Evolutionary conservation across 2,797 vertebrate species (phyloP).

Genomic region (Parambassis ranga): DNA sequence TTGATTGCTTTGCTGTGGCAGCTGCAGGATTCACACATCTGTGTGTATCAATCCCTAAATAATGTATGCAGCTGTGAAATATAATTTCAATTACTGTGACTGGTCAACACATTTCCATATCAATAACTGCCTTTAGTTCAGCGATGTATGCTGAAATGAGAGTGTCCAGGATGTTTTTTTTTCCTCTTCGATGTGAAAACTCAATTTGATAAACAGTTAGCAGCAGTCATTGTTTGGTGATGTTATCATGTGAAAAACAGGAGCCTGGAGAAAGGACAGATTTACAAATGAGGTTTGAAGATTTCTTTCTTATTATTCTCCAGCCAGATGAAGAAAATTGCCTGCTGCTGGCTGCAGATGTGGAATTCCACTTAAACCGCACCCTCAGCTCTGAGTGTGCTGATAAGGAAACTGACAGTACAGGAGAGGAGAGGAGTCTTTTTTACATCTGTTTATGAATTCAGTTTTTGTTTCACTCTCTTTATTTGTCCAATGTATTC

Average conservation of each 20-base stretch:
- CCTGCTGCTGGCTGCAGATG: constrained; percentile 44
- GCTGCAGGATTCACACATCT: constrained; percentile 20
- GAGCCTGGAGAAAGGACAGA: constrained; percentile 30
- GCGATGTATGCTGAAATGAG: constrained; percentile 34
- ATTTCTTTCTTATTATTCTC: constrained; percentile 46
- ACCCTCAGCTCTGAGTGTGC: constrained; percentile 34
- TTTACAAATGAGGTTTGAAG: constrained; percentile 56
- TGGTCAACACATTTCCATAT: constrained; percentile 55
- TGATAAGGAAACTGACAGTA: constrained; percentile 45
- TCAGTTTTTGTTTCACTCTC: constrained; percentile 10
- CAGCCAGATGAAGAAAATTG: constrained; percentile 39
- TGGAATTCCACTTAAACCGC: constrained; percentile 48
- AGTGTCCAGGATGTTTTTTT: constrained; percentile 28
- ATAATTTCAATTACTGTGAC: constrained; percentile 57
- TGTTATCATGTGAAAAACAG: constrained; percentile 57
- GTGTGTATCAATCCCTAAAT: constrained; percentile 33
- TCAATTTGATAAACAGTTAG: constrained; percentile 64
- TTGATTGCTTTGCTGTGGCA: constrained; percentile 6
- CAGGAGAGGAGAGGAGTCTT: constrained; percentile 26
- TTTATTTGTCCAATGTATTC: constrained; percentile 34
- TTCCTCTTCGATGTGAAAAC: constrained; percentile 46
- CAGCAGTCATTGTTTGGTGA: constrained; percentile 50
- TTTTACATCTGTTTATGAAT: constrained; percentile 15
- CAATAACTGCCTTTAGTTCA: constrained; percentile 64
- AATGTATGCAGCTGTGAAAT: constrained; percentile 46